These are phyloP conservation scores for Mormyrops boulengeri DNA, from an alignment of 2,797 vertebrate genomes.

Conservation along the genomic window DNA sequence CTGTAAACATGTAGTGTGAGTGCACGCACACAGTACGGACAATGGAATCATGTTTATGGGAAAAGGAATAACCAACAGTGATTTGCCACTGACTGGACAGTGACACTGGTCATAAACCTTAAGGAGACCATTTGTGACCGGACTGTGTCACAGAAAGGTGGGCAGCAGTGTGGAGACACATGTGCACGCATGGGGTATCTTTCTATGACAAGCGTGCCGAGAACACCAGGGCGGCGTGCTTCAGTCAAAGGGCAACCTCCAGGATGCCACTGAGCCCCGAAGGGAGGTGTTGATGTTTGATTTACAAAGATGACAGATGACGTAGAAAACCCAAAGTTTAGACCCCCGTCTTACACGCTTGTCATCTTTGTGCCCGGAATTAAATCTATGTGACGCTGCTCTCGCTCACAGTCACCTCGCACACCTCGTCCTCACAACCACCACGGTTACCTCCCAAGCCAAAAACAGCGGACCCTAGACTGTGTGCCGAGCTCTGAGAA, in stretches of 20 bases:
- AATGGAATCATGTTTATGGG: background rate
- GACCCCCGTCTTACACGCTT: background rate
- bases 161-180: background rate
- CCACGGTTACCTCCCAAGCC: constrained; percentile 54
- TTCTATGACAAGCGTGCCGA: background rate
- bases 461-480: constrained; percentile 56
- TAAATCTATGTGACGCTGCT: constrained; percentile 53
- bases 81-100: background rate
- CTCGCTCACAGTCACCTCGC: constrained; percentile 54
- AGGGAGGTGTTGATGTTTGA: background rate
- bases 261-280: background rate
- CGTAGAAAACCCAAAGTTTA: background rate
- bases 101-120: background rate
- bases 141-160: background rate
- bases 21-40: background rate
- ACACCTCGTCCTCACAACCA: constrained; percentile 52
- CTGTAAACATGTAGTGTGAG: background rate
- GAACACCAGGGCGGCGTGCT: background rate
- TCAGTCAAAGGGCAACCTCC: background rate
- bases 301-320: background rate
- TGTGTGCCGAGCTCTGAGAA: constrained; percentile 40
- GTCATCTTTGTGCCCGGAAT: background rate
- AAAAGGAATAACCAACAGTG: background rate
- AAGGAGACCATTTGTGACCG: background rate
- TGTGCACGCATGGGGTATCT: background rate